A percentile compares a stretch with the other conserved stretches of the same genome.
phyloP scores from a whole-genome alignment of 2,797 vertebrate species.

The Threskiornis aethiopicus region DNA sequence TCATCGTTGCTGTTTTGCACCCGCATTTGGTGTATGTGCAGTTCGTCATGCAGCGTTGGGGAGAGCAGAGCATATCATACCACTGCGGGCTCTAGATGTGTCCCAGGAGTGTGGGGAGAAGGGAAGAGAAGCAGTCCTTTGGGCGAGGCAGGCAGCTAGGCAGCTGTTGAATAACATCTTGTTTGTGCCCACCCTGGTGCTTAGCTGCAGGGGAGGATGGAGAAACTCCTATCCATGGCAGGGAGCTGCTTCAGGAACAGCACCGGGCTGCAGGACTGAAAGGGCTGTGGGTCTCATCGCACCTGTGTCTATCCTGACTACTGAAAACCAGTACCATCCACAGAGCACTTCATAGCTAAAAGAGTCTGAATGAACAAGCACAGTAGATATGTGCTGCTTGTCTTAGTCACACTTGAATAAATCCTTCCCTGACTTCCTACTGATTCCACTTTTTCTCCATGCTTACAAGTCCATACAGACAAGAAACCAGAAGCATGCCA shows the following conservation, averaged over 20 bases:
- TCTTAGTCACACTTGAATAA: not conserved
- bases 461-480: not conserved
- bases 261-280: not conserved
- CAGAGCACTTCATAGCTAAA: not conserved
- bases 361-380: not conserved
- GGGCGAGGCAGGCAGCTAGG: not conserved
- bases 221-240: not conserved
- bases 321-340: not conserved
- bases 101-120: not conserved
- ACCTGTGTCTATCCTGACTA: not conserved
- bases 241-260: not conserved
- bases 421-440: not conserved
- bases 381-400: not conserved
- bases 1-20: not conserved
- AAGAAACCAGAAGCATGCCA: not conserved
- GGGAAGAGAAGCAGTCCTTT: not conserved
- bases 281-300: not conserved
- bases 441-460: not conserved
- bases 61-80: not conserved
- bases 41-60: not conserved
- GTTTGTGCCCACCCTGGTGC: not conserved
- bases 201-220: not conserved
- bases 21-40: not conserved
- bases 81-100: rapidly evolving
- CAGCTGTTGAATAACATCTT: not conserved